Percentiles rank a stretch among this genome's conserved stretches.
Evolutionary conservation across 2,113 vertebrate species (phyloP).

Genomic region (Tympanuchus pallidicinctus): DNA sequence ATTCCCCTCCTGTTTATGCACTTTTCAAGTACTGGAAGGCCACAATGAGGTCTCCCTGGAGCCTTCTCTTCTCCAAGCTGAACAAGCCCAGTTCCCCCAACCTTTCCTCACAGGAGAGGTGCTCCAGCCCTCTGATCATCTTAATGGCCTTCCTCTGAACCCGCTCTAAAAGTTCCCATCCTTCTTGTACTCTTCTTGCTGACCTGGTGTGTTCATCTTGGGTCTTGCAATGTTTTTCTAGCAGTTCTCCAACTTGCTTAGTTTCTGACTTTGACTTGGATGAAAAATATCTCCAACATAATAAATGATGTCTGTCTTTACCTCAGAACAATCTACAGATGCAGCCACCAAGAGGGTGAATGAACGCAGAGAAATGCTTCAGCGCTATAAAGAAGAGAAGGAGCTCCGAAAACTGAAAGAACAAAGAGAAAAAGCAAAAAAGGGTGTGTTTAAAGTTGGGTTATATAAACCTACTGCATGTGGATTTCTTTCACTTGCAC

Average conservation of each 20-base stretch:
- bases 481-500: constrained; percentile 18
- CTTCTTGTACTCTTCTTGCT: neutral
- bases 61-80: no score
- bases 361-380: constrained; percentile 85
- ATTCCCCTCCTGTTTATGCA: no score
- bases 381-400: constrained; percentile 91
- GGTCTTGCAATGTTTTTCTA: no score
- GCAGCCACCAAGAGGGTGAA: constrained; percentile 46
- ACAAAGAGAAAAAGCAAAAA: constrained; percentile 84
- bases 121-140: no score
- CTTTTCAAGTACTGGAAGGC: no score
- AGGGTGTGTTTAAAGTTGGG: constrained; percentile 87
- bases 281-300: neutral
- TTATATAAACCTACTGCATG: constrained; percentile 80
- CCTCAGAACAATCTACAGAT: neutral
- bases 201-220: rapidly evolving
- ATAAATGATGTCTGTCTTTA: neutral
- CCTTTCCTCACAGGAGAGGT: no score
- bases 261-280: neutral
- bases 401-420: constrained; percentile 87
- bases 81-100: no score
- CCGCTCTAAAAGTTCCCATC: no score
- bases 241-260: neutral
- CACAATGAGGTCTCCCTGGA: no score
- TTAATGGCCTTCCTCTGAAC: no score